A percentile compares a stretch with the other conserved stretches of the same genome.
These are phyloP conservation scores for Nomada fucata DNA, from an alignment of 2,888 invertebrate species.

Conservation along the genomic window DNA sequence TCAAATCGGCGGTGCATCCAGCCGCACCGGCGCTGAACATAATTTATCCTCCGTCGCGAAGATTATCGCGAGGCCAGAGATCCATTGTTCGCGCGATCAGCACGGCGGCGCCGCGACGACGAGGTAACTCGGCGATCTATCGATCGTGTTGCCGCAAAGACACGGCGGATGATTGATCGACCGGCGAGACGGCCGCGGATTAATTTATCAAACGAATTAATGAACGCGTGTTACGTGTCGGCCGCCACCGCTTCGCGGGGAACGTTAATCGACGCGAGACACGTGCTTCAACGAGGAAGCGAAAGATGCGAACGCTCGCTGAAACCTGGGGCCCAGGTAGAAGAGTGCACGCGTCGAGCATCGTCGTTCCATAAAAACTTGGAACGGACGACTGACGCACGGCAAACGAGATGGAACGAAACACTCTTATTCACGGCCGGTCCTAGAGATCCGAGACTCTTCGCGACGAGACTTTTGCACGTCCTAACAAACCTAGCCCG, in stretches of 20 bases:
- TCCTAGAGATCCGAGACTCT: constrained; percentile 48
- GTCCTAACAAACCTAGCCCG: constrained; percentile 30
- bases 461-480: constrained; percentile 47
- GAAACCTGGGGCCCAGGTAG: background rate
- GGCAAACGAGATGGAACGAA: too few species aligned
- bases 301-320: constrained; percentile 8
- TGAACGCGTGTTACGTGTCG: constrained; percentile 42
- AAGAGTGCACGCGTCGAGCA: background rate
- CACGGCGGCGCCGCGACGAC: constrained; percentile 15
- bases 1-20: background rate
- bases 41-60: constrained; percentile 32
- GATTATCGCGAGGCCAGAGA: constrained; percentile 26
- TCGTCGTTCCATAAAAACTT: too few species aligned
- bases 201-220: constrained; percentile 61
- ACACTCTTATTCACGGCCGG: background rate
- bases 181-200: constrained; percentile 43
- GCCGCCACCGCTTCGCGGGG: constrained; percentile 2
- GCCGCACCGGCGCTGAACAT: constrained; percentile 4
- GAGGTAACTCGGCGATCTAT: constrained; percentile 43
- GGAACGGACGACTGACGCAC: constrained; percentile 29
- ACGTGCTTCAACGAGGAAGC: constrained; percentile 15
- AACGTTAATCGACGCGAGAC: constrained; percentile 53
- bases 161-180: constrained; percentile 50
- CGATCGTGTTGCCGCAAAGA: constrained; percentile 29
- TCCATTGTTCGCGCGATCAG: constrained; percentile 44